Percentiles rank a stretch among this genome's conserved stretches.
Evolutionary conservation across 2,113 vertebrate genomes (phyloP).

Genomic region (Ploceus nigricollis): DNA sequence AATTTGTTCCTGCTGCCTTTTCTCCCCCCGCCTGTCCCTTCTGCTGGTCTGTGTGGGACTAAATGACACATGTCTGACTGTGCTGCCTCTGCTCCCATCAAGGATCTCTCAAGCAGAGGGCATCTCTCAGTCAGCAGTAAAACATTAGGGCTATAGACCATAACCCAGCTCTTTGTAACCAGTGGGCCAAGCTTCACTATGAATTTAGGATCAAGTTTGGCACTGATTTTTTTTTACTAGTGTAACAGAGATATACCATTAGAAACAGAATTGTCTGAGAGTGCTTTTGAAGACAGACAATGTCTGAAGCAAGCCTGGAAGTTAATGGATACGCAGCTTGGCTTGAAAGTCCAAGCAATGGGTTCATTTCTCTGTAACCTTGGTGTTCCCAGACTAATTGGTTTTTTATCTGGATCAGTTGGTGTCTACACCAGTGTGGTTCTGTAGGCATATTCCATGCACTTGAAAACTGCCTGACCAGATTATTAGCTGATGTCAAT

Average conservation of each 20-base stretch:
- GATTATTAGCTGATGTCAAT: background rate
- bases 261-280: background rate
- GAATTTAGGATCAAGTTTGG: background rate
- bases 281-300: background rate
- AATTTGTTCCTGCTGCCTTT: background rate
- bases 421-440: background rate
- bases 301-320: background rate
- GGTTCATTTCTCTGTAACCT: background rate
- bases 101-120: background rate
- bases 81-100: background rate
- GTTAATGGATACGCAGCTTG: background rate
- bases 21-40: accelerated
- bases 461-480: background rate
- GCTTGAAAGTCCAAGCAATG: background rate
- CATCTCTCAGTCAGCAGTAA: background rate
- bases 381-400: background rate
- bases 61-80: background rate
- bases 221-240: background rate
- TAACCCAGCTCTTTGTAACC: background rate
- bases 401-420: background rate
- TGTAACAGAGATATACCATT: background rate
- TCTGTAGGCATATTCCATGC: background rate
- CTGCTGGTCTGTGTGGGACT: background rate
- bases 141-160: background rate
- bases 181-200: background rate